These are phyloP conservation scores for Cerastoderma edule DNA, from an alignment of 2,888 invertebrate species.

Conservation along the genomic window DNA sequence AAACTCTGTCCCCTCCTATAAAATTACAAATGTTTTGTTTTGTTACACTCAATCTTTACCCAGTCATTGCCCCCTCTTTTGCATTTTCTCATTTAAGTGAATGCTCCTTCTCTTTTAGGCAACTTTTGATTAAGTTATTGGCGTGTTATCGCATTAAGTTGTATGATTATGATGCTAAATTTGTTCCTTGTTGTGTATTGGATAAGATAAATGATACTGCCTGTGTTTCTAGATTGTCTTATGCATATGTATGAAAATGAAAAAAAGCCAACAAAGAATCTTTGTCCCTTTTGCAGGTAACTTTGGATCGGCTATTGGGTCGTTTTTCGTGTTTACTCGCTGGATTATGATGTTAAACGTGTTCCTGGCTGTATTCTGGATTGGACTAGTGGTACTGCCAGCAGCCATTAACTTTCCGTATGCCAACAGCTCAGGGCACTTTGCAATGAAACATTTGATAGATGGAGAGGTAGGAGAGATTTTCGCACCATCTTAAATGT, in stretches of 20 bases:
- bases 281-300: conserved; percentile 65
- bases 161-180: conserved; percentile 69
- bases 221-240: too few relatives aligned
- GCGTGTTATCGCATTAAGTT: conserved; percentile 68
- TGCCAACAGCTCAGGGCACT: conserved; percentile 38
- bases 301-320: conserved; percentile 75
- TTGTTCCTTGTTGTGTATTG: conserved; percentile 62
- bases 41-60: too few relatives aligned
- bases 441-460: conserved; percentile 64
- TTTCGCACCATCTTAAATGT: too few relatives aligned
- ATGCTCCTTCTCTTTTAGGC: conserved; percentile 65
- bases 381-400: conserved; percentile 65
- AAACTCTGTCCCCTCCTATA: too few relatives aligned
- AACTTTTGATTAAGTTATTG: conserved; percentile 73
- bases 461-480: conserved; percentile 73
- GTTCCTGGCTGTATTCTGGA: conserved; percentile 64
- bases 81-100: too few relatives aligned
- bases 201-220: conserved; percentile 64
- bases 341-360: conserved; percentile 71
- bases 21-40: too few relatives aligned
- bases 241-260: too few relatives aligned
- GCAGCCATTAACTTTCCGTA: conserved; percentile 64
- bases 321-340: conserved; percentile 70
- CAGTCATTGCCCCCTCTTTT: too few relatives aligned
- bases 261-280: neutral